Evolutionary conservation across 1,140 invertebrate species (phyloP).

Genomic region (Oncopeltus fasciatus): DNA sequence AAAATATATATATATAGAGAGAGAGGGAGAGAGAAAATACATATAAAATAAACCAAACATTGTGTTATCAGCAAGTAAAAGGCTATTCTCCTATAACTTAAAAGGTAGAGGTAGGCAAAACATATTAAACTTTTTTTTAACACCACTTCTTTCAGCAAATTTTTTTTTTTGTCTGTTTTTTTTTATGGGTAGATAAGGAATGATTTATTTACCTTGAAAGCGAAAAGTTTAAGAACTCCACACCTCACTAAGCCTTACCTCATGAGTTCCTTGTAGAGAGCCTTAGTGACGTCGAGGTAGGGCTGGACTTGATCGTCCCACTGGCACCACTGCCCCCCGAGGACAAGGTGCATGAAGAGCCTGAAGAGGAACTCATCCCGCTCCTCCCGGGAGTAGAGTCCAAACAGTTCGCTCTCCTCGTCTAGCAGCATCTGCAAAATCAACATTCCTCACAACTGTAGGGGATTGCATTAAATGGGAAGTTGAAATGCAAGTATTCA

Average conservation of each 20-base stretch:
- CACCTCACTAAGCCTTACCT: too few species aligned
- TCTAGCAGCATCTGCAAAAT: conserved; percentile 36
- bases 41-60: too few species aligned
- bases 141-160: too few species aligned
- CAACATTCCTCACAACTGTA: too few species aligned
- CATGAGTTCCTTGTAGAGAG: conserved; percentile 45
- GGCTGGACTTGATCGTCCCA: conserved; percentile 42
- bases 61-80: too few species aligned
- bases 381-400: conserved; percentile 34
- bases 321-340: conserved; percentile 45
- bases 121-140: neutral
- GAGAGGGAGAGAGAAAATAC: too few species aligned
- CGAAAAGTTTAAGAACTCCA: too few species aligned
- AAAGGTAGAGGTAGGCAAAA: too few species aligned
- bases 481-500: conserved; percentile 11
- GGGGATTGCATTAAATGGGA: too few species aligned
- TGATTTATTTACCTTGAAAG: too few species aligned
- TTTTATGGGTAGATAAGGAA: neutral
- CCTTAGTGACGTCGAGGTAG: conserved; percentile 40
- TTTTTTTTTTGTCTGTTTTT: neutral
- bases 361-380: conserved; percentile 42
- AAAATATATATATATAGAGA: too few species aligned
- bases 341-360: conserved; percentile 40
- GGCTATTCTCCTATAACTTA: too few species aligned
- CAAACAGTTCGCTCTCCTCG: conserved; percentile 35